Percentiles rank a stretch among this genome's conserved stretches.
Conservation (phyloP, 2,888 invertebrate genomes). For the Eilema griseolum region DNA sequence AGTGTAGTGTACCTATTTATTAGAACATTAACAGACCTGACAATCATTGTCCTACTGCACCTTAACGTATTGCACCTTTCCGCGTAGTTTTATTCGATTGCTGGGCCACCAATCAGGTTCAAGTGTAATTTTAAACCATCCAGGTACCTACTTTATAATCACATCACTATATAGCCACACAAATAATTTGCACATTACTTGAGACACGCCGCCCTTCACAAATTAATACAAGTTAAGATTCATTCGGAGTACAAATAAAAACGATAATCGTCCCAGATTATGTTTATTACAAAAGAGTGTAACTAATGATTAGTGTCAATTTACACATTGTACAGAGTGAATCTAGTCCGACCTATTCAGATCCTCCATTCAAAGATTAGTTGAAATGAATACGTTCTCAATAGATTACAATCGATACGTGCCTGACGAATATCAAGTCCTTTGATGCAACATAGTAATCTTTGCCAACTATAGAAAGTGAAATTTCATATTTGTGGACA, state of each 20-base stretch:
- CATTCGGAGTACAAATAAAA: not conserved
- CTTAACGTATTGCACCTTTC: too few species aligned
- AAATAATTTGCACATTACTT: not conserved
- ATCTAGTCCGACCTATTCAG: slow-evolving; percentile 53
- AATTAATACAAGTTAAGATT: slow-evolving; percentile 11
- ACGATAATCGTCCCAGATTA: slow-evolving; percentile 7
- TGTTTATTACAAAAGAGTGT: slow-evolving; percentile 54
- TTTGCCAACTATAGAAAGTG: slow-evolving; percentile 69
- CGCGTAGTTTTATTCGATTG: too few species aligned
- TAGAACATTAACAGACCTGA: too few species aligned
- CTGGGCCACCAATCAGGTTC: not conserved
- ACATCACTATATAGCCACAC: not conserved
- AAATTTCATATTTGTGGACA: slow-evolving; percentile 73
- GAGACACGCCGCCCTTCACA: not conserved
- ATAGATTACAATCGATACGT: slow-evolving; percentile 62
- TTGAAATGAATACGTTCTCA: slow-evolving; percentile 61
- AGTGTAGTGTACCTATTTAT: too few species aligned
- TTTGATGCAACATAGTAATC: slow-evolving; percentile 62
- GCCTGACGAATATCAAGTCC: slow-evolving; percentile 57
- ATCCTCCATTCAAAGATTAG: slow-evolving; percentile 43
- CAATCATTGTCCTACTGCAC: too few species aligned
- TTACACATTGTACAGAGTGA: slow-evolving; percentile 58
- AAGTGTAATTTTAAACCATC: not conserved
- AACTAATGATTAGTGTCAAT: slow-evolving; percentile 73
- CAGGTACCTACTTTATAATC: not conserved